Evolutionary conservation across 2,888 invertebrate genomes (phyloP).

Genomic region (Oligia fasciuncula): DNA sequence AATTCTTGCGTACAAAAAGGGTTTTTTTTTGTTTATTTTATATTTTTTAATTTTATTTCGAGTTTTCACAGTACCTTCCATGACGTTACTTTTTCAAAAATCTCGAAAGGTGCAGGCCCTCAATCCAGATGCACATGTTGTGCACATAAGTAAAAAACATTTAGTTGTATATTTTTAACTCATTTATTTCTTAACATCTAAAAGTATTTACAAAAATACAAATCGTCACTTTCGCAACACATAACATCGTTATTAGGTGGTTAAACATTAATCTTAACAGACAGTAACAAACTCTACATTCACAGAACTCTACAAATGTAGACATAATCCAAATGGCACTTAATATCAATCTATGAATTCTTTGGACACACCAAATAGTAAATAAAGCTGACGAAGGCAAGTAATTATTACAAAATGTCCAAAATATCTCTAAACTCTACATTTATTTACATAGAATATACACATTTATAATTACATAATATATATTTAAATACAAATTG

Average conservation of each 20-base stretch:
- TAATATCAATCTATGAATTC: constrained; percentile 67
- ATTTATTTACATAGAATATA: constrained; percentile 64
- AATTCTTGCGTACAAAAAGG: background rate
- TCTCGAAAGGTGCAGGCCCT: too few species aligned
- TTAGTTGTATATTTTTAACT: constrained; percentile 20
- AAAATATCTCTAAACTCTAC: constrained; percentile 42
- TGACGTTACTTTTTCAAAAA: background rate
- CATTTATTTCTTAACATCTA: constrained; percentile 57
- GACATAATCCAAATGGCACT: constrained; percentile 78
- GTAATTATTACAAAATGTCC: constrained; percentile 59
- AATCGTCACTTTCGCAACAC: constrained; percentile 48
- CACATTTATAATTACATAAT: constrained; percentile 40
- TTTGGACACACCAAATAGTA: constrained; percentile 72
- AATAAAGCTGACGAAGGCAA: constrained; percentile 71
- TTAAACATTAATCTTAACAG: constrained; percentile 68
- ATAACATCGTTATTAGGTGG: constrained; percentile 72
- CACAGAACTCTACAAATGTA: constrained; percentile 59
- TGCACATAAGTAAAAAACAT: too few species aligned
- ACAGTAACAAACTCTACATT: constrained; percentile 60
- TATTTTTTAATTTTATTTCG: background rate
- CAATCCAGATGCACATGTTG: too few species aligned
- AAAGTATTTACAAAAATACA: constrained; percentile 66
- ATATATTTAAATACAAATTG: constrained; percentile 61
- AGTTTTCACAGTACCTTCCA: background rate
- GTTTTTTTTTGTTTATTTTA: background rate